phyloP scores from a whole-genome alignment of 35 echinoderm and acorn worm species.

The Eucidaris tribuloides region DNA sequence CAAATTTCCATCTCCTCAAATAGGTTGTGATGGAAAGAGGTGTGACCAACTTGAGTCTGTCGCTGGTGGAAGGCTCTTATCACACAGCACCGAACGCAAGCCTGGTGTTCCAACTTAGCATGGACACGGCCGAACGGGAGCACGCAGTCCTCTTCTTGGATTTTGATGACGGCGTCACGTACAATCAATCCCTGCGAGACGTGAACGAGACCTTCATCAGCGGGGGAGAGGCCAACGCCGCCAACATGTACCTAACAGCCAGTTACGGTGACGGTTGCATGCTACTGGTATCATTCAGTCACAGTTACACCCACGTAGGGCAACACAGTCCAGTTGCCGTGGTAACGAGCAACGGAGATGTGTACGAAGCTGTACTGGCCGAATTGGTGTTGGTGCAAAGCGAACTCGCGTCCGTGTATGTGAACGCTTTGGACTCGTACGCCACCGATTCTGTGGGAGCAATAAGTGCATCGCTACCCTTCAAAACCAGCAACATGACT shows the following conservation, averaged over 20 bases:
- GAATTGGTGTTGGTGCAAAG: constrained; percentile 24
- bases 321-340: not conserved
- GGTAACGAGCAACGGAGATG: constrained; percentile 1
- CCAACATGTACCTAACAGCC: constrained; percentile 69
- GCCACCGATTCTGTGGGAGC: not conserved
- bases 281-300: constrained; percentile 73
- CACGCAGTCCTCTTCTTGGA: constrained; percentile 59
- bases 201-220: constrained; percentile 84
- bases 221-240: constrained; percentile 23
- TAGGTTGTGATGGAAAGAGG: constrained; percentile 64
- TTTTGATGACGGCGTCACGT: constrained; percentile 76
- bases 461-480: not conserved
- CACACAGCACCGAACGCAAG: constrained; percentile 43
- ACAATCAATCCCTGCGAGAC: constrained; percentile 68
- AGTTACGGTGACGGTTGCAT: constrained; percentile 86
- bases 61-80: not conserved
- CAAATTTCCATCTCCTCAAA: not conserved
- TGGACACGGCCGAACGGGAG: constrained; percentile 63
- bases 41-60: constrained; percentile 48
- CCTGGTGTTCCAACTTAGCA: constrained; percentile 49
- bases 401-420: not conserved
- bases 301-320: constrained; percentile 53
- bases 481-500: constrained; percentile 32
- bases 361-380: not conserved
- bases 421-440: constrained; percentile 9